Evolutionary conservation across 2,888 invertebrate genomes (phyloP), one percentile per base, ranked within the genome.

Genomic region (Lucinisca nassula): DNA sequence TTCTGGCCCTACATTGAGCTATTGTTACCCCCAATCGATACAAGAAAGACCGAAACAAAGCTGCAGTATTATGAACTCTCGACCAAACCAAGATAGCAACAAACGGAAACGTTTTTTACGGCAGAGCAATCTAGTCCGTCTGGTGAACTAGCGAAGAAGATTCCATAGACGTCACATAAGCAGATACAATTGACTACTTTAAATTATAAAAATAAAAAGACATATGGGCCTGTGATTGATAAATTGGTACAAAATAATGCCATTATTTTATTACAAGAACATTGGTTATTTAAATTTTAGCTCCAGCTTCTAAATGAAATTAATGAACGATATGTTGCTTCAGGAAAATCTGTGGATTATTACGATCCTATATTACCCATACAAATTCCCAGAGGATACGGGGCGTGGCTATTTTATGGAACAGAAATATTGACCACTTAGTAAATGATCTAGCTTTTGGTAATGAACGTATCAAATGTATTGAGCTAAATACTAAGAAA

Each of bases 351-450:
- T n/a, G 75, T 82, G 8, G 75, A 82, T 24, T 55, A 49, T 40
- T 30, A 75, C 27, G 45, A 82, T n/a, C 82, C 75, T 30, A 75
- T 82, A 17, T 21, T 35, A 30, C 79, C 79, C 24, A 35, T 37
- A 10, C 75, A 75, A 32, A 75, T 82, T 8, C 75, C 75, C 8
- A 14, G 75, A 40, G 75, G 82, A 37, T 76, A 76, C 35, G 76
- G 82, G 82, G 75, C 12, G 82, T 82, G 6, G 82, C 61, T 24
- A 76, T 82, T 30, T n/a, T 76, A 8, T 82, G 82, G 82, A 82
- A 76, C 8, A 82, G 30, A 75, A 61, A 70, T 17, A 61, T 82
- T 14, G 70, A 82, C 51, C 76, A 82, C 32, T n/a, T 61, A 14
- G 37, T 82, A 4, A 82, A 27, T 32, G 30, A 30, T 24, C 12